Percentiles rank a stretch among this genome's conserved stretches.
phyloP scores from a whole-genome alignment of 2,797 vertebrate genomes.

The Gephyroberyx darwinii region DNA sequence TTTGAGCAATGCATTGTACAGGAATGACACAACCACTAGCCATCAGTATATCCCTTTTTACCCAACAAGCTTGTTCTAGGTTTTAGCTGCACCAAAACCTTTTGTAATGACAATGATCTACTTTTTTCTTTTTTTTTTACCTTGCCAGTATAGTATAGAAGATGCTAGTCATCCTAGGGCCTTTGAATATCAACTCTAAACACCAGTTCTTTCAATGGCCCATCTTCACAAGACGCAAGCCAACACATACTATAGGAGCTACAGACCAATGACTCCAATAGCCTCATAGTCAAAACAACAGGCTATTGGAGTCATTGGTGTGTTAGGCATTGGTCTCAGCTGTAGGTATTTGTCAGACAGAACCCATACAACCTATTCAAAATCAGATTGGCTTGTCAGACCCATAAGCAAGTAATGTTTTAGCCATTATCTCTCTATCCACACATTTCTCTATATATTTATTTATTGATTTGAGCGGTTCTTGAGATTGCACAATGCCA shows the following conservation, averaged over 20 bases:
- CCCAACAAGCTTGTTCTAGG: constrained; percentile 26
- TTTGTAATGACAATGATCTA: constrained; percentile 10
- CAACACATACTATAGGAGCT: constrained; percentile 10
- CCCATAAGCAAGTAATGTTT: constrained; percentile 33
- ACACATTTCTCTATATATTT: constrained; percentile 81
- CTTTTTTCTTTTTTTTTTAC: not conserved
- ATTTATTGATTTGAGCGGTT: constrained; percentile 84
- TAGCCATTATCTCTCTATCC: constrained; percentile 75
- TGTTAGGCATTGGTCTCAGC: constrained; percentile 1
- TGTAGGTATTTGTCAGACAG: constrained; percentile 30
- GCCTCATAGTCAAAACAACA: not conserved
- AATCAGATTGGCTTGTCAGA: constrained; percentile 44
- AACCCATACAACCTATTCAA: constrained; percentile 25
- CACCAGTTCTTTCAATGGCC: not conserved
- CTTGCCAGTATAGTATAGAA: not conserved
- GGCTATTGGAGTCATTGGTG: no score
- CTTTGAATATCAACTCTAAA: constrained; percentile 38
- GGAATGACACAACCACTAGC: constrained; percentile 40
- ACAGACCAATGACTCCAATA: not conserved
- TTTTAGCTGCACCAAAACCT: constrained; percentile 33
- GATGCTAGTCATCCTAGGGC: not conserved
- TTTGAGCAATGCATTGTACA: constrained; percentile 55
- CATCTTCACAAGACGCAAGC: constrained; percentile 20
- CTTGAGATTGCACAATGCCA: constrained; percentile 85
- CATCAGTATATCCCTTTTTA: constrained; percentile 30